Evolutionary conservation across 2,797 vertebrate genomes (phyloP), one percentile per base, ranked within the genome.

Genomic region (Antennarius maculatus): DNA sequence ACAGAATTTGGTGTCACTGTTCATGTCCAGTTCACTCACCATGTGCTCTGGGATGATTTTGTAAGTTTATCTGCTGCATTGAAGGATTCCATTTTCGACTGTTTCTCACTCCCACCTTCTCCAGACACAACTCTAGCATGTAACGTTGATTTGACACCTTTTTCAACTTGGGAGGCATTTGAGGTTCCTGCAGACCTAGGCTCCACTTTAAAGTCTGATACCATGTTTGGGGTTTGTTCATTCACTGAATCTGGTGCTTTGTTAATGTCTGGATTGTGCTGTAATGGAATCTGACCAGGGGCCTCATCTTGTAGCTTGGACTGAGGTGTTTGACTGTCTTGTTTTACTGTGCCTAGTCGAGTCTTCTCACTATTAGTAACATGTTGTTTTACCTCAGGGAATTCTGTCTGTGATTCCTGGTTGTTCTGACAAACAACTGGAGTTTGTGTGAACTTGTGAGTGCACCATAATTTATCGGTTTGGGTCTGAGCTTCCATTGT

Each of bases 341-440:
- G 39, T 23, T 61, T 7, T 0, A 29, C 28, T 11, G 18, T 8
- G 5, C 2, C 48, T 0, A 31, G 1, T 11, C 10, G 7, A 10
- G 58, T 49, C 16, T 66, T n/a, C 8, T 60, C 51, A 16, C 27
- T 3, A 3, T 16, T 17, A 4, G 15, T 0, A 6, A 63, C 23
- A 0, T 63, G 58, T 16, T 41, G 45, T 3, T 16, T 17, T 7
- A 50, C 1, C 6, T 12, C 28, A 0, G 23, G 3, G 11, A 54
- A 15, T 28, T 74, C 75, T 0, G 89, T 91, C 73, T 92, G 92
- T 0, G 91, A 91, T 37, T 82, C 71, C 73, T 87, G 67, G 62
- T 58, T 6, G 6, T 3, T 74, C n/a, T 68, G 81, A 16, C 0
- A 0, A 12, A 86, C 60, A 9, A 6, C 6, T 3, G 0, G 6